Base-by-base conservation (phyloP, 2,797 vertebrate species). In the Cyprinella venusta region DNA sequence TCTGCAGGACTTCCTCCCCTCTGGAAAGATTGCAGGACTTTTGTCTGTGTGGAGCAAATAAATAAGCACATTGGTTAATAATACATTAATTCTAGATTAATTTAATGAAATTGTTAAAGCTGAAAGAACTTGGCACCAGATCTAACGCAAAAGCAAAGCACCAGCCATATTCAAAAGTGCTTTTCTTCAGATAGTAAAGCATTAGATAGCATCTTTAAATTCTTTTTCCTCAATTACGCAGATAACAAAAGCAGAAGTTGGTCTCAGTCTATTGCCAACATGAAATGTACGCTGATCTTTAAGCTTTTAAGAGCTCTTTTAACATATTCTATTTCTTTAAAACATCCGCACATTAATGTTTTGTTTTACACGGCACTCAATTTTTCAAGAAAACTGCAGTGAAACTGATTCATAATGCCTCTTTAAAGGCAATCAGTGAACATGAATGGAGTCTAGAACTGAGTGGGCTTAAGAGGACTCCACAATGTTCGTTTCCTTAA, bases 161-260 rank as follows among this genome's bases (percentile, higher is more conserved):
- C 21, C 8, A 54, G 21, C 4, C 38, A 33, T 30, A 64, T 36
- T 24, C 8, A 80, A 45, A 71, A 48, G 26, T 89, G 86, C 80
- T 89, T 80, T 68, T 76, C 75, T 67, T 68, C 12, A 80, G 13
- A 67, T 91, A 90, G 93, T 93, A 91, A 92, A 83, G 79, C 64
- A 67, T 80, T 54, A n/a, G 86, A 86, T 88, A 82, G 4, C 6
- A 83, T 83, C 90, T 93, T 90, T 88, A 83, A 89, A 92, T 92
- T 93, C 45, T 87, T 90, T 92, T 92, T 92, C 91, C 90, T 89
- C 89, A 93, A 92, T 93, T 93, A 93, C 65, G 81, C 87, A 91
- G 91, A 93, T 94, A 93, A 89, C 86, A 76, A 63, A 26, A 84
- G 70, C 76, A 81, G 72, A 83, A 79, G 33, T 61, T 80, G 24